Evolutionary conservation across 2,797 vertebrate species (phyloP).

Genomic region (Etheostoma perlongum): DNA sequence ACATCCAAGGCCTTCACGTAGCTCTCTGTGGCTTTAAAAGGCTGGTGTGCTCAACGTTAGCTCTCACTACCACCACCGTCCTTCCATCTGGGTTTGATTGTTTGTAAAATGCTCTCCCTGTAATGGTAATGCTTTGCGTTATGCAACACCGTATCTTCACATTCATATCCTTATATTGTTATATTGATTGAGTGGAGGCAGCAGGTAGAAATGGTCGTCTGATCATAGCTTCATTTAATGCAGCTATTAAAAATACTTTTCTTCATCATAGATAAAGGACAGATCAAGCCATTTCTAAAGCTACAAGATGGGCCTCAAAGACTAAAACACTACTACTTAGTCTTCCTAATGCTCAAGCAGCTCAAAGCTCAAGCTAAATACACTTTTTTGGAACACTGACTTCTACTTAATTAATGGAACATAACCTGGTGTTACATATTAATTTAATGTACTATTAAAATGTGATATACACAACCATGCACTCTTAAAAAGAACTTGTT

Average conservation of each 20-base stretch:
- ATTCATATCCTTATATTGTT: constrained; percentile 47
- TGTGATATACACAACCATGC: not conserved
- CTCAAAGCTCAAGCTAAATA: constrained; percentile 39
- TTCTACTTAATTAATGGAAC: constrained; percentile 42
- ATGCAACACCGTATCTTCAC: constrained; percentile 36
- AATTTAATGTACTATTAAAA: constrained; percentile 29
- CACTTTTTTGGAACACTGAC: constrained; percentile 18
- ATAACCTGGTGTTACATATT: constrained; percentile 31
- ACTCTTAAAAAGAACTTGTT: constrained; percentile 19
- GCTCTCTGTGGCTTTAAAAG: constrained; percentile 38
- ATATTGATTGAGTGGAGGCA: constrained; percentile 30
- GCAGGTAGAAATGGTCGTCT: constrained; percentile 41
- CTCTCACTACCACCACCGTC: constrained; percentile 15
- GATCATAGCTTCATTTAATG: constrained; percentile 52
- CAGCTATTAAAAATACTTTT: constrained; percentile 42
- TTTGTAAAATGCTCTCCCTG: constrained; percentile 32
- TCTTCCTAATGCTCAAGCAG: constrained; percentile 24
- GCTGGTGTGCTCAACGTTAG: constrained; percentile 5
- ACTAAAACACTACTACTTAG: constrained; percentile 35
- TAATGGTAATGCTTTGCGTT: constrained; percentile 33
- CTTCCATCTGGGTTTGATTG: constrained; percentile 42
- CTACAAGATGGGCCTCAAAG: constrained; percentile 37
- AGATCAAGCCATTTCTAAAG: constrained; percentile 39
- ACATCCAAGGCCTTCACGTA: constrained; percentile 51
- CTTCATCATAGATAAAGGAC: constrained; percentile 60